Evolutionary conservation across 2,113 vertebrate species (phyloP).

Genomic region (Herpetotheres cachinnans): DNA sequence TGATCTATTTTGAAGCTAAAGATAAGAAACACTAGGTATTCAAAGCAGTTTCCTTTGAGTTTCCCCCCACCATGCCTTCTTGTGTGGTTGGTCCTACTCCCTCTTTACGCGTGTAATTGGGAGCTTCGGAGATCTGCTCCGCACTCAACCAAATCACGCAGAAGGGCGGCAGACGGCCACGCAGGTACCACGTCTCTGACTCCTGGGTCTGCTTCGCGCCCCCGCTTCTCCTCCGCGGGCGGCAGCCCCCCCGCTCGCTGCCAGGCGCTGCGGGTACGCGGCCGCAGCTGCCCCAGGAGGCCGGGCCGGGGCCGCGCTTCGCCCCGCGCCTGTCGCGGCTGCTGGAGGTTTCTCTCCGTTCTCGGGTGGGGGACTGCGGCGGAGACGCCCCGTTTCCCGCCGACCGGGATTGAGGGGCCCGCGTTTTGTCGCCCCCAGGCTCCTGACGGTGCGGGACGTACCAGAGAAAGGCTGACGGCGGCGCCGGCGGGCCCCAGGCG

Average conservation of each 20-base stretch:
- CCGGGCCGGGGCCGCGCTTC: background rate
- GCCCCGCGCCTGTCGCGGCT: background rate
- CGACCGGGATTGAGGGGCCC: background rate
- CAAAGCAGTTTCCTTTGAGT: background rate
- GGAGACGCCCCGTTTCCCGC: background rate
- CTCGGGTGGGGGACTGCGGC: background rate
- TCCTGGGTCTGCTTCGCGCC: background rate
- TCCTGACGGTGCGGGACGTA: background rate
- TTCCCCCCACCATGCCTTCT: background rate
- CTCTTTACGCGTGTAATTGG: background rate
- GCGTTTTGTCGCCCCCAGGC: background rate
- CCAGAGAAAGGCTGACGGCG: background rate
- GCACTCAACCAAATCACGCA: background rate
- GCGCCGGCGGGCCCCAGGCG: background rate
- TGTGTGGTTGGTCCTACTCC: background rate
- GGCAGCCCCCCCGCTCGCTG: background rate
- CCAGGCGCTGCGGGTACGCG: background rate
- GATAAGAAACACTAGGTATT: background rate
- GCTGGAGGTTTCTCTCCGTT: background rate
- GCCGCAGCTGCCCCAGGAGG: background rate
- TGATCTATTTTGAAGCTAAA: background rate
- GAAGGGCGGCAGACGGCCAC: background rate
- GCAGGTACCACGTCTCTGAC: background rate
- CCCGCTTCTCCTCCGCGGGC: background rate
- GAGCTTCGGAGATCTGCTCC: background rate